Evolutionary conservation across 2,888 invertebrate species (phyloP), one percentile per base, ranked within the genome.

Genomic region (Pseudococcus jackbeardsleyi): DNA sequence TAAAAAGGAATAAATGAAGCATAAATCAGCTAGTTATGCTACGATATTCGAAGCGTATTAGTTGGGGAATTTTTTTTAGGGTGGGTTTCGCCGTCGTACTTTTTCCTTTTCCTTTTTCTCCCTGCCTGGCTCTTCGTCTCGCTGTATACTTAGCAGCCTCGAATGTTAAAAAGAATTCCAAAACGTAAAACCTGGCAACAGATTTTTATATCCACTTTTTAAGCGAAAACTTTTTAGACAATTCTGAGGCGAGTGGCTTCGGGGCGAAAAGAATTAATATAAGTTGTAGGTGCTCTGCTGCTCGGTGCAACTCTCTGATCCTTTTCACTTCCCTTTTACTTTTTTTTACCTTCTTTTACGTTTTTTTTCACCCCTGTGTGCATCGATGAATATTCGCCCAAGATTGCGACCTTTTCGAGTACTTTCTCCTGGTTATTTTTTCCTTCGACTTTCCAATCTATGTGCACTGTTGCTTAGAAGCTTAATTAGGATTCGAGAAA

Each of bases 1-100:
- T 86, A 86, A 86, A 86, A 86, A 86, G 86, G 86, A 86, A 86
- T 86, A 86, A 86, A 86, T 86, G 86, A 86, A 86, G 86, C 86
- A 86, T 86, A 86, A 86, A 86, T 86, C 86, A 86, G 86, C 86
- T 86, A 86, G 86, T 86, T 86, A 86, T 86, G 86, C 86, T 86
- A 54, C 54, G 86, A 86, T 86, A 86, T 86, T 86, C 86, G 86
- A 86, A 86, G 64, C 86, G 86, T 86, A 64, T 86, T 86, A 86
- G 86, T 59, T 86, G 86, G 86, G 86, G 86, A 86, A 59, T 86
- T 86, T 64, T 86, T 64, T 64, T 64, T 64, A 79, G 79, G 79
- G 79, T 79, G 79, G 79, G 15, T 72, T 33, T 11, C 59, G n/a
- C n/a, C n/a, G 59, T 59, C 19, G 19, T 19, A 19, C 59, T 59